These are phyloP conservation scores for Anableps anableps DNA, from an alignment of 2,797 vertebrate genomes.

Conservation along the genomic window DNA sequence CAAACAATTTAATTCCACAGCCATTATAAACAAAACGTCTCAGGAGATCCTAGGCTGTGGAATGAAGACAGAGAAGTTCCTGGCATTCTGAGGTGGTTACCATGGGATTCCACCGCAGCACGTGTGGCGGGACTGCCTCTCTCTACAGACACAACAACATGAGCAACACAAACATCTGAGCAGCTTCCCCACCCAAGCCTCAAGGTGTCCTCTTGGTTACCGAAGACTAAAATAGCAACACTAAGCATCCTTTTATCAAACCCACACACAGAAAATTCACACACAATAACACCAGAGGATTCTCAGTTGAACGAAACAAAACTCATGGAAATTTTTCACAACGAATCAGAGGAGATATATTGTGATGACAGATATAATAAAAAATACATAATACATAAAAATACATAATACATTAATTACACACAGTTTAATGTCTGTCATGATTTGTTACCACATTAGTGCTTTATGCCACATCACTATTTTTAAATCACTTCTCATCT, in stretches of 20 bases:
- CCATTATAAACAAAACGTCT: conserved; percentile 50
- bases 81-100: conserved; percentile 52
- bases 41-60: conserved; percentile 6
- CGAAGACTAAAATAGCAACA: conserved; percentile 50
- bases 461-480: not conserved
- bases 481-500: not conserved
- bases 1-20: conserved; percentile 51
- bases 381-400: not conserved
- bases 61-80: conserved; percentile 43
- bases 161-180: conserved; percentile 38
- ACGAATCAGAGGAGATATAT: not conserved
- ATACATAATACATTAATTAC: not conserved
- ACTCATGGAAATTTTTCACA: not conserved
- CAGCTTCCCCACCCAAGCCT: conserved; percentile 57
- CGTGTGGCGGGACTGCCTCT: conserved; percentile 21
- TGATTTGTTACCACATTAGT: not conserved
- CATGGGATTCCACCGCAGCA: conserved; percentile 41
- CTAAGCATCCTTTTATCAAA: conserved; percentile 38
- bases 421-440: not conserved
- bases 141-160: conserved; percentile 72
- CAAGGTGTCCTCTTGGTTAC: conserved; percentile 48
- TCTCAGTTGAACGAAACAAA: not conserved
- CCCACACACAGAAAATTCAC: conserved; percentile 16
- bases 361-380: not conserved
- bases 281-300: conserved; percentile 5